Base-by-base conservation (phyloP, 2,888 invertebrate genomes). In the Lumbricus terrestris region DNA sequence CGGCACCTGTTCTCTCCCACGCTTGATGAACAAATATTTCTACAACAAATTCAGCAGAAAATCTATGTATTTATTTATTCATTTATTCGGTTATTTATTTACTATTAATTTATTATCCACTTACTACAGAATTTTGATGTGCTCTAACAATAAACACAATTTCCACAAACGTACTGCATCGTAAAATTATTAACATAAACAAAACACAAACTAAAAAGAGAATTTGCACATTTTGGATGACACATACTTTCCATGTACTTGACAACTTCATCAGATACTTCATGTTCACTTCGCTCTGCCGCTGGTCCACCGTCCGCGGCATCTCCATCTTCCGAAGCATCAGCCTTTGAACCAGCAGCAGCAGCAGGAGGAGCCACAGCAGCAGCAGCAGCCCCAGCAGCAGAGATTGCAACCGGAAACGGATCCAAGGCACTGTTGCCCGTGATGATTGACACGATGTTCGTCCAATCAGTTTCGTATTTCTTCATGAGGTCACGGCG, bases 1-100 rank as follows among this genome's bases (percentile, higher is more conserved):
- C 95, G 90, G 92, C 93, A 37, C 93, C 94, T n/a, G 93, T 91
- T 90, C 93, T 92, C 92, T 94, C 94, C 94, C 94, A 94, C 23
- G 92, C 93, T 54, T 92, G 91, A 90, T 94, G 16, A 6, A 37
- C 40, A 47, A 88, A 88, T 88, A 88, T 88, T 88, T 47, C 47
- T 47, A 40, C 88, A 88, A 33, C 88, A 85, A 34, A 85, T 69
- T 69, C 69, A 69, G 29, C 69, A 69, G 69, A 47, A 18, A 29
- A 69, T 29, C 16, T n/a, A n/a, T n/a, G n/a, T 16, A 29, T 54
- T 54, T 29, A 69, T n/a, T 16, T 69, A 69, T 69, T 69, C 29
- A 54, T 29, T 23, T 54, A 54, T 47, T 47, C 4, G 20, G 11
- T 47, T 16, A 20, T 54, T 54, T 69, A 69, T 69, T 69, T 69